These are phyloP conservation scores for Pseudococcus longispinus DNA, from an alignment of 2,888 invertebrate species.

Conservation along the genomic window DNA sequence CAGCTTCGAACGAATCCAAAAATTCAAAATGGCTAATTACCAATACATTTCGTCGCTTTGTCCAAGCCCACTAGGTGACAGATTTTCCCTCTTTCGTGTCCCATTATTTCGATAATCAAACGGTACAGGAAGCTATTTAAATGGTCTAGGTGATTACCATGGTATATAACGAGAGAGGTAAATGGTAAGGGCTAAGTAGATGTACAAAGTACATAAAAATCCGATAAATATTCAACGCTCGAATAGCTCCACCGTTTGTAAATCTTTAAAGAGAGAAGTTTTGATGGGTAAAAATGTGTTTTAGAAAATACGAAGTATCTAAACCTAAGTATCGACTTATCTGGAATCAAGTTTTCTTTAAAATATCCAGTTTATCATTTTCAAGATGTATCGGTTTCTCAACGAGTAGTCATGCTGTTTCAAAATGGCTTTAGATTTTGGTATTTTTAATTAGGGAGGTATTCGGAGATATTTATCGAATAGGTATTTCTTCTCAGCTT, in stretches of 20 bases:
- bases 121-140: background rate
- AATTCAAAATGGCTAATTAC: background rate
- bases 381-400: background rate
- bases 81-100: background rate
- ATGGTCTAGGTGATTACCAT: background rate
- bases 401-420: background rate
- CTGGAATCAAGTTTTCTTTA: background rate
- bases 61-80: background rate
- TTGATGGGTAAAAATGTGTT: background rate
- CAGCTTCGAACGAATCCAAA: background rate
- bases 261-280: background rate
- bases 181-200: background rate
- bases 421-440: background rate
- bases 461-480: no score
- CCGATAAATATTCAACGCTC: background rate
- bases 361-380: background rate
- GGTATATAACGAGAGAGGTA: background rate
- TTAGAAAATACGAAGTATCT: background rate
- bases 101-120: background rate
- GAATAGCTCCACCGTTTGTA: background rate
- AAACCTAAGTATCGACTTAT: background rate
- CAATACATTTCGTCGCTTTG: background rate
- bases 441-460: no score
- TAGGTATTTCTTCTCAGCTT: background rate
- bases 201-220: background rate